These are phyloP conservation scores for Gibbula magus DNA, from an alignment of 2,888 invertebrate species.

Conservation along the genomic window DNA sequence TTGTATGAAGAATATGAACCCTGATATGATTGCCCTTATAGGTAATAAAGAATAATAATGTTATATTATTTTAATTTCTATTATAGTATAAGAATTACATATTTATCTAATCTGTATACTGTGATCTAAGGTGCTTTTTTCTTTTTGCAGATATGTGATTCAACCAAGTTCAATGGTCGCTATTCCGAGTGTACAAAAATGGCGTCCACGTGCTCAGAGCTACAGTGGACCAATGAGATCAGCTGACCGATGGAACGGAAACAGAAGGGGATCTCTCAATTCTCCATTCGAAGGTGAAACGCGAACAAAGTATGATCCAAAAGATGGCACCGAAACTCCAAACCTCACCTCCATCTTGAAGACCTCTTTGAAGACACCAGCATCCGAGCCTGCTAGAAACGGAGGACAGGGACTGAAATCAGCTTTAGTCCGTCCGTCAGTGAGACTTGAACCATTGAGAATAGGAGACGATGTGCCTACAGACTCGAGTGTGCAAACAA, in stretches of 20 bases:
- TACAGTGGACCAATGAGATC: slow-evolving; percentile 30
- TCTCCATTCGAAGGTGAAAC: neutral
- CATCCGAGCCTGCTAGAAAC: neutral
- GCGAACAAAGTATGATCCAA: neutral
- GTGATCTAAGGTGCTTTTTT: neutral
- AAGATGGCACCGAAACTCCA: neutral
- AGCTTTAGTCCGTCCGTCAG: neutral
- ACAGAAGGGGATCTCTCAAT: neutral
- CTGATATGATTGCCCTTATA: too few relatives aligned
- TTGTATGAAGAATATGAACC: too few relatives aligned
- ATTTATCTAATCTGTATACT: slow-evolving; percentile 77
- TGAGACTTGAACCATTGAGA: neutral
- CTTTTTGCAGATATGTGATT: slow-evolving; percentile 61
- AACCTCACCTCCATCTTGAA: neutral
- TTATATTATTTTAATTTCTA: too few relatives aligned
- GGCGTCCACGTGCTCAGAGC: slow-evolving; percentile 41
- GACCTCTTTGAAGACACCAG: neutral
- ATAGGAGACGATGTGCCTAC: neutral
- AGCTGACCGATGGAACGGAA: neutral
- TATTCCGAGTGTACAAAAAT: slow-evolving; percentile 56
- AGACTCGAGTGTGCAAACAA: neutral
- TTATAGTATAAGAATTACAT: too few relatives aligned
- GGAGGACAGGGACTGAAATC: neutral
- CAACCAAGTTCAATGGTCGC: slow-evolving; percentile 68
- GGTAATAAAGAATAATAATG: too few relatives aligned